Evolutionary conservation across 2,888 invertebrate species (phyloP), one percentile per base, ranked within the genome.

Genomic region (Lissocephala sabroskyi): DNA sequence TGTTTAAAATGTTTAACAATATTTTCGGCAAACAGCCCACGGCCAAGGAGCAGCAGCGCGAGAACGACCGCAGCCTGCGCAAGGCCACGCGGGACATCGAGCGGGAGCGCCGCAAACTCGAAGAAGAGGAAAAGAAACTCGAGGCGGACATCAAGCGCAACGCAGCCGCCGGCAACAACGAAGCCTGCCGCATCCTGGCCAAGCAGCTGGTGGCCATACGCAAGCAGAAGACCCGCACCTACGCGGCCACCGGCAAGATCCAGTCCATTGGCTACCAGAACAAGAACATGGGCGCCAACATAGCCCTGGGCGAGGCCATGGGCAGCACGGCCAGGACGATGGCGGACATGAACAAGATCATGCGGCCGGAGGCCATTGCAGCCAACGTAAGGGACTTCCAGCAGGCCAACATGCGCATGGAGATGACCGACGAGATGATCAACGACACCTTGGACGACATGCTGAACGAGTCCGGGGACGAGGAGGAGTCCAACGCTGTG

Each of bases 371-470:
- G 81, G 90, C 94, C 71, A 88, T 96, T 9, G 91, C 92, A 1
- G 91, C 90, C 62, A 92, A 91, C 56, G 90, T 96, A 87, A 89
- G 92, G 71, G 92, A 93, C 7, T 97, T 97, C 85, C 90, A 91
- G 75, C 90, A 90, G 76, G 94, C 94, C 28, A 91, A 91, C 66
- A 92, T 91, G 82, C 94, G 92, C 81, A 94, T 97, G 94, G 95
- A 93, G 67, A 96, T 97, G 95, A 93, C 95, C 0, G 96, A 97
- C 85, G 97, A 97, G 86, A 93, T 96, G 92, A 93, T 97, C 80
- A 93, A 94, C 85, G 96, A 97, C 50, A 92, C 95, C 0, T 85
- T 97, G 61, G 96, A 96, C 84, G 95, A 95, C 75, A 94, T 97
- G 75, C 86, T 97, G 70, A 89, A 89, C 30, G 96, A 94, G 71